A percentile compares a stretch with the other conserved stretches of the same genome.
Evolutionary conservation across 1,140 invertebrate species (phyloP).

Genomic region (Adelges cooleyi): DNA sequence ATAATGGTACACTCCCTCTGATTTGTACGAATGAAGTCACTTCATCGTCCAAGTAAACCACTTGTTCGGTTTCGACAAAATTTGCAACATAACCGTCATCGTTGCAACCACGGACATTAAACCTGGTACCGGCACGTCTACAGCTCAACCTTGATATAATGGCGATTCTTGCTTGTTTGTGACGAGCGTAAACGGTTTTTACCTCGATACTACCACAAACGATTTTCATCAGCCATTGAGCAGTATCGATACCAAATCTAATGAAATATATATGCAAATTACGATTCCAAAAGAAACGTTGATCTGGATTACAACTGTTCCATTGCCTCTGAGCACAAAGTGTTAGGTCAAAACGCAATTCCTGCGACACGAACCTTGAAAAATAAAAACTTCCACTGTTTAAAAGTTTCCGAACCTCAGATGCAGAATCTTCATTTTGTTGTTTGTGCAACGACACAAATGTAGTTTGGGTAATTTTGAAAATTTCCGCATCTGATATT

Average conservation of each 20-base stretch:
- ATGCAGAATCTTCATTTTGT: constrained; percentile 65
- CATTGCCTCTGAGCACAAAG: constrained; percentile 78
- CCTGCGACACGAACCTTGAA: constrained; percentile 54
- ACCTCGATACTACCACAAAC: constrained; percentile 96
- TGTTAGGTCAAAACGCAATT: constrained; percentile 68
- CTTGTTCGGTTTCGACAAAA: constrained; percentile 99
- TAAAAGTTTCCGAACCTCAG: constrained; percentile 73
- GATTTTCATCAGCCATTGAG: constrained; percentile 77
- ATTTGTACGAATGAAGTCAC: constrained; percentile 75
- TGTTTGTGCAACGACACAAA: constrained; percentile 78
- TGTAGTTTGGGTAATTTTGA: constrained; percentile 80
- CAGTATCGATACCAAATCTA: constrained; percentile 75
- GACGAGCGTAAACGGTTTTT: constrained; percentile 86
- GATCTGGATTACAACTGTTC: constrained; percentile 70
- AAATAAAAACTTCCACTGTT: constrained; percentile 97
- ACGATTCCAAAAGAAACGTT: constrained; percentile 94
- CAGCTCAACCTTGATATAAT: constrained; percentile 91
- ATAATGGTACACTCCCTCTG: constrained; percentile 91
- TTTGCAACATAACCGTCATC: constrained; percentile 99
- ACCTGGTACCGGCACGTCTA: constrained; percentile 86
- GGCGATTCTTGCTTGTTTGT: constrained; percentile 81
- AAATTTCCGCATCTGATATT: constrained; percentile 84
- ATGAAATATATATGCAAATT: constrained; percentile 85
- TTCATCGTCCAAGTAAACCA: constrained; percentile 80
- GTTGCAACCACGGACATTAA: constrained; percentile 96